Base-by-base conservation (phyloP, 2,797 vertebrate genomes). In the Hafferia zeledoni region DNA sequence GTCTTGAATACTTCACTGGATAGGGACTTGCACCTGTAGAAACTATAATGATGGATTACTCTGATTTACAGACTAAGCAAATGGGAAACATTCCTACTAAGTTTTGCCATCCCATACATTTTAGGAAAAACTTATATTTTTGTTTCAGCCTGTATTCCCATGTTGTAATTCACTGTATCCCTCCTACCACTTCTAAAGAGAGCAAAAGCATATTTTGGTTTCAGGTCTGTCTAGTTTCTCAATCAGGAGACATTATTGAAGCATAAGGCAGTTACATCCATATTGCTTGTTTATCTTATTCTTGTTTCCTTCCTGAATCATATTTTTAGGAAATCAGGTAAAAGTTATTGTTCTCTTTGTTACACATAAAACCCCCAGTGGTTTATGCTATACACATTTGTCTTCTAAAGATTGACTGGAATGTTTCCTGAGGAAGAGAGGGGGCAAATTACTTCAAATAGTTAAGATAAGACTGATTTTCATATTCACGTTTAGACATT, bases 61-160 rank as follows among this genome's bases (percentile, higher is more conserved):
- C 17, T 9, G 28, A 39, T 11, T 10, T 28, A 14, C 13, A 52
- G 7, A 37, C 13, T 44, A 31, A 80, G 49, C 4, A 30, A 44
- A 25, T 16, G 5, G 9, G 19, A 47, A 43, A 56, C 5, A 11
- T 24, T 47, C 9, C 63, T 68, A 2, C 7, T 37, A 63, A 15
- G 24, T 35, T 89, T 87, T 88, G 16, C 10, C 5, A 4, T 68
- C 14, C 17, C 8, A 2, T 37, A 14, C 2, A 0, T n/a, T 35
- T 11, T 0, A 10, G n/a, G 18, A 5, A 18, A 46, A 74, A 37
- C 0, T 19, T 25, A 6, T 2, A 1, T 49, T 71, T 71, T 75
- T 49, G 6, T 47, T 89, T 82, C 83, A 83, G 37, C 17, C 5
- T 80, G 2, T 44, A 7, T 53, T 77, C 5, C 16, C 3, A 2